Evolutionary conservation across 2,888 invertebrate genomes (phyloP).

Genomic region (Dichetophora obliterata): DNA sequence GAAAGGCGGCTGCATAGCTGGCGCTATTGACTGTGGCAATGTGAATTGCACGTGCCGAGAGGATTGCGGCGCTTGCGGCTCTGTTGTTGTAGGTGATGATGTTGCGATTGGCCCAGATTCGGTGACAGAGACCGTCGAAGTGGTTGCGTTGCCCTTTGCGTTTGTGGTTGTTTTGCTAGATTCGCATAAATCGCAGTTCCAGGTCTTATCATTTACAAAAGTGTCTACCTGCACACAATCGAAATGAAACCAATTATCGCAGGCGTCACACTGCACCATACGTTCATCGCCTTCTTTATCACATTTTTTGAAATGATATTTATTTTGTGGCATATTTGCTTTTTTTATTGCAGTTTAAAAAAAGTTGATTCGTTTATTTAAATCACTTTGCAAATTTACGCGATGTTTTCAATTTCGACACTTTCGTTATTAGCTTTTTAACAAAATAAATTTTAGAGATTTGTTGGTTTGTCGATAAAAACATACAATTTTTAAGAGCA

Average conservation of each 20-base stretch:
- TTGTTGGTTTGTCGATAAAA: no score
- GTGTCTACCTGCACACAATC: no score
- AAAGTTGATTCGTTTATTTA: slow-evolving; percentile 3
- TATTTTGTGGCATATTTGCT: not conserved
- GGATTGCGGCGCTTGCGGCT: not conserved
- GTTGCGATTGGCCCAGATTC: not conserved
- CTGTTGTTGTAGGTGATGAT: not conserved
- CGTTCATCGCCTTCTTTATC: not conserved
- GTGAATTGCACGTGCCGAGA: not conserved
- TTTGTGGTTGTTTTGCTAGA: not conserved
- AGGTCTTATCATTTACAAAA: not conserved
- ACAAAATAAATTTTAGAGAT: no score
- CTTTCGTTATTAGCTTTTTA: no score
- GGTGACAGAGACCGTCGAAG: not conserved
- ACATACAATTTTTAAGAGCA: no score
- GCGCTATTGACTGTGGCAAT: not conserved
- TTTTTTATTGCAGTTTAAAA: slow-evolving; percentile 5
- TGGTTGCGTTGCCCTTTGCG: not conserved
- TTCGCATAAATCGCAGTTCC: slow-evolving; percentile 22
- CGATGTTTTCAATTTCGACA: no score
- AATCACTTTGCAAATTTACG: no score
- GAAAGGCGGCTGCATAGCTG: not conserved
- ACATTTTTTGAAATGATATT: slow-evolving; percentile 20
- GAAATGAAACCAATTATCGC: no score
- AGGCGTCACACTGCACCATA: slow-evolving; percentile 29